Base-by-base conservation (phyloP, 2,113 vertebrate species). In the Amblyornis subalaris region DNA sequence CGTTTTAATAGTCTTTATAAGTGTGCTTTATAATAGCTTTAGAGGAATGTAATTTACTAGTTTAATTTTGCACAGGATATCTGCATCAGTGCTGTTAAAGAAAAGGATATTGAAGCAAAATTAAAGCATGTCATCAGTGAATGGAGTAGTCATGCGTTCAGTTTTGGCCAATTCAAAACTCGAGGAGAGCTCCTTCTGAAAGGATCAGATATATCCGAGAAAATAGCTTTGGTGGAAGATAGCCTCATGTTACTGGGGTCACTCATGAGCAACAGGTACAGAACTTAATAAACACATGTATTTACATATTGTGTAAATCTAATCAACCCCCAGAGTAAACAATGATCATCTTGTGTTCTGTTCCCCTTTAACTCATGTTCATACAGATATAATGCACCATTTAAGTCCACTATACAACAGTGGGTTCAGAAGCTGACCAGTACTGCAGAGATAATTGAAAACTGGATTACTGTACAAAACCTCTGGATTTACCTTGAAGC, bases 401-500 rank as follows among this genome's bases (percentile, higher is more conserved):
- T 98, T 93, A 98, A 98, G 66, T 67, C 97, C 29, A 92, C 93
- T 40, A 98, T 99, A 92, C 98, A 99, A 79, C 97, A 98, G 33
- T 99, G 98, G 98, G 97, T 98, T 17, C 98, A 98, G 67, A 98
- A 98, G 61, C 83, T 99, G 61, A 98, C 98, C 69, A 98, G 96
- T 95, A 98, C 98, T 62, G 97, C 97, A 19, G 98, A 99, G 94
- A 97, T 98, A 66, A 98, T 98, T 28, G 98, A 99, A 96, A 98
- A 98, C 91, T 99, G 98, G 98, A 44, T 98, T 73, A 98, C 94
- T 9, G 98, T 98, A 31, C 98, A 99, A 71, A 99, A 99, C 94
- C 98, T 99, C 36, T 99, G 98, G 98, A 98, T 99, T 96, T 99
- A 99, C 88, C 97, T 99, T 67, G 98, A 99, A 96, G 98, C 98